Percentiles rank a stretch among this genome's conserved stretches.
These are phyloP conservation scores for Lordiphosa fenestrarum DNA, from an alignment of 2,888 invertebrate genomes.

Conservation along the genomic window DNA sequence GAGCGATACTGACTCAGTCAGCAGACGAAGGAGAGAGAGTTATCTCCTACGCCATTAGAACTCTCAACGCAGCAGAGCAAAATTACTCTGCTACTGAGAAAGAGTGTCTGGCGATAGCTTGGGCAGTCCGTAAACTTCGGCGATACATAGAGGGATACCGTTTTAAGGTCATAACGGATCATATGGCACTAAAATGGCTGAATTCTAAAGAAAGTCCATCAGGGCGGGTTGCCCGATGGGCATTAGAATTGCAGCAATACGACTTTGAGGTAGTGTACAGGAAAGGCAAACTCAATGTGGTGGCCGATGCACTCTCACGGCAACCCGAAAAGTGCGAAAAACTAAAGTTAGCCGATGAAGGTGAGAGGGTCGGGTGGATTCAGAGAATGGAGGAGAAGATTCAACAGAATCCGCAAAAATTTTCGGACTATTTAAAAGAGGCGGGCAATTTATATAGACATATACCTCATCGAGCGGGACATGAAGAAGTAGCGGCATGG, in stretches of 20 bases:
- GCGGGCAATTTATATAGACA: too few relatives aligned
- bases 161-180: background rate
- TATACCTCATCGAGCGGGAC: too few relatives aligned
- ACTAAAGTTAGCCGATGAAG: too few relatives aligned
- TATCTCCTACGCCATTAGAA: background rate
- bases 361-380: too few relatives aligned
- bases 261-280: background rate
- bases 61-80: too few relatives aligned
- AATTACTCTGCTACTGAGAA: background rate
- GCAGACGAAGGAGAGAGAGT: background rate
- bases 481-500: too few relatives aligned
- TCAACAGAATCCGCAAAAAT: too few relatives aligned
- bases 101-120: constrained; percentile 2
- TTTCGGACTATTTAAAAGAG: too few relatives aligned
- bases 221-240: background rate
- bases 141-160: background rate
- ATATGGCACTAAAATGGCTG: background rate
- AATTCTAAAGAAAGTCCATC: background rate
- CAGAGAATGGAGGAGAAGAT: too few relatives aligned
- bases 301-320: too few relatives aligned
- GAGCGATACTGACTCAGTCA: background rate
- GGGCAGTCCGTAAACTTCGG: background rate
- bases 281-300: too few relatives aligned
- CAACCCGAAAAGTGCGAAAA: too few relatives aligned
- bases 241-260: background rate